phyloP scores from a whole-genome alignment of 2,113 vertebrate species.

The Glareola pratincola region DNA sequence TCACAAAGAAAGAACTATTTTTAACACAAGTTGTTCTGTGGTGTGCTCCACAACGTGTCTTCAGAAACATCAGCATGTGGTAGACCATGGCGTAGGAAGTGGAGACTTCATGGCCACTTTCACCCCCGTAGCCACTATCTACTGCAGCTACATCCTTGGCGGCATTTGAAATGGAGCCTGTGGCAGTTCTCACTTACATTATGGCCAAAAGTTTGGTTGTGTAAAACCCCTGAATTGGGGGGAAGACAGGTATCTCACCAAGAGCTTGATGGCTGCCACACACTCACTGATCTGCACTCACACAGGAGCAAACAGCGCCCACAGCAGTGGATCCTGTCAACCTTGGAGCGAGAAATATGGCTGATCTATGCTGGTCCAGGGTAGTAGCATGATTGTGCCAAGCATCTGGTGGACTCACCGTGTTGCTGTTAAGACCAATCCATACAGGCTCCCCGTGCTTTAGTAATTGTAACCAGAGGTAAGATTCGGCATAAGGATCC shows the following conservation, averaged over 20 bases:
- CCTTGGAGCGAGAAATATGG: neutral
- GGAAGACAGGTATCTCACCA: neutral
- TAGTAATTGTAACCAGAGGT: slow-evolving; percentile 67
- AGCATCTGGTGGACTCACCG: slow-evolving; percentile 63
- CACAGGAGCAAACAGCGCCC: neutral
- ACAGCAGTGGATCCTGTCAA: neutral
- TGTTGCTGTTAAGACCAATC: slow-evolving; percentile 86
- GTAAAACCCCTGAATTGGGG: neutral
- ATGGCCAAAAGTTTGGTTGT: neutral
- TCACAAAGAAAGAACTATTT: neutral
- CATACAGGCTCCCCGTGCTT: slow-evolving; percentile 77
- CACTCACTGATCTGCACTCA: neutral
- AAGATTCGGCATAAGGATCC: slow-evolving; percentile 75
- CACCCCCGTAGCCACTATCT: neutral
- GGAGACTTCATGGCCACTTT: neutral
- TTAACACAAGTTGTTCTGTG: fast-evolving
- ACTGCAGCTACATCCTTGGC: neutral
- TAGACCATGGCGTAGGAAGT: neutral
- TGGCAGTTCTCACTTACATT: neutral
- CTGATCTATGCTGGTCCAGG: neutral
- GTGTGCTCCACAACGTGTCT: neutral
- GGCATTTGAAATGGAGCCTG: neutral
- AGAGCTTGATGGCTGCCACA: neutral
- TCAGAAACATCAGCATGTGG: neutral
- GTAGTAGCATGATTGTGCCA: neutral